Conservation (phyloP, 2,888 invertebrate genomes). For the Aelia acuminata region DNA sequence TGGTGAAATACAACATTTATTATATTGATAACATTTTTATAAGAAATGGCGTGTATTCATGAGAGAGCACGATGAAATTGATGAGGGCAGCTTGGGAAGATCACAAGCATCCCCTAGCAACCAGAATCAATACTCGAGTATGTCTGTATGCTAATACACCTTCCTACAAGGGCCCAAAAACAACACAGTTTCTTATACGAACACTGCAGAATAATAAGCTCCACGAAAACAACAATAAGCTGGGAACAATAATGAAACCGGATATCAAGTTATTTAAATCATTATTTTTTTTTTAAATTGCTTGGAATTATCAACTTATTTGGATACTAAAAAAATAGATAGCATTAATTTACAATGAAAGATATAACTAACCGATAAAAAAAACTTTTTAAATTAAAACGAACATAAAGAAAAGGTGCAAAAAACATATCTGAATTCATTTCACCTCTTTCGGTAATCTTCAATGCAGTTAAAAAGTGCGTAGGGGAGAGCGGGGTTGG, state of each 20-base stretch:
- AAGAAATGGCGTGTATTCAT: background rate
- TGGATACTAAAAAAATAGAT: too few relatives aligned
- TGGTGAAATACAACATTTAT: background rate
- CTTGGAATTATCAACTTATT: too few relatives aligned
- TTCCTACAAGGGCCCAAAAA: constrained; percentile 7
- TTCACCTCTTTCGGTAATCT: too few relatives aligned
- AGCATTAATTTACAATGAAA: too few relatives aligned
- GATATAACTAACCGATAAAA: too few relatives aligned
- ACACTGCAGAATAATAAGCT: background rate
- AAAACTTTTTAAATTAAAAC: too few relatives aligned
- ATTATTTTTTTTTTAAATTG: too few relatives aligned
- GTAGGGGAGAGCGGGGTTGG: too few relatives aligned
- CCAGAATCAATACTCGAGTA: constrained; percentile 58
- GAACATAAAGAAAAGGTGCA: too few relatives aligned
- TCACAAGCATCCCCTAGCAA: constrained; percentile 51
- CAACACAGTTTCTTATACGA: background rate
- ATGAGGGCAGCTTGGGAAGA: background rate
- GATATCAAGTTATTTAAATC: too few relatives aligned
- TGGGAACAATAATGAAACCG: background rate
- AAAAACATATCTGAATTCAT: too few relatives aligned
- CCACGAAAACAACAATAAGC: background rate
- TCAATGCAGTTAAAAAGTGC: too few relatives aligned
- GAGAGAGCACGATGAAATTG: background rate
- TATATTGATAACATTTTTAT: background rate
- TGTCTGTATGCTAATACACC: constrained; percentile 56